These are phyloP conservation scores for Polypedilum pembai DNA, from an alignment of 1,140 invertebrate species.

Conservation along the genomic window DNA sequence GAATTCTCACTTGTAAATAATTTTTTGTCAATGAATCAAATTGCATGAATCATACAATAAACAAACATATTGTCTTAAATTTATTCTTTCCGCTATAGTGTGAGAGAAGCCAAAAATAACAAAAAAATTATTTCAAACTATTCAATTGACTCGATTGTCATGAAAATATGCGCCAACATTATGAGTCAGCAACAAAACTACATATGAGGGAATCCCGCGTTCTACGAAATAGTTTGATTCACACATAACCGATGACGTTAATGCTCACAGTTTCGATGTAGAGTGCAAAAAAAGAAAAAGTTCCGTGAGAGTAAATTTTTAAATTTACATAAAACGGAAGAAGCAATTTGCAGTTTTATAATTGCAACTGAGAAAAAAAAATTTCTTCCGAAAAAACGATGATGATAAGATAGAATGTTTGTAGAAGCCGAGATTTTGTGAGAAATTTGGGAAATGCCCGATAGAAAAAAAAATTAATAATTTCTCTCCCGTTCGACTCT, in stretches of 20 bases:
- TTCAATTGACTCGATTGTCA: not conserved
- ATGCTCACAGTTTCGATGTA: not conserved
- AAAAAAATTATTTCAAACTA: too few species aligned
- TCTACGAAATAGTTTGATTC: constrained; percentile 3
- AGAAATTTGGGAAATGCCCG: constrained; percentile 6
- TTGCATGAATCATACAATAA: too few species aligned
- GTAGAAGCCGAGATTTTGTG: not conserved
- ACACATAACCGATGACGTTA: not conserved
- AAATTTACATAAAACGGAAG: constrained; percentile 7
- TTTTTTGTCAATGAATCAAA: too few species aligned
- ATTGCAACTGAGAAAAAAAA: too few species aligned
- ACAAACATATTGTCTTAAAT: too few species aligned
- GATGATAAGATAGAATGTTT: not conserved
- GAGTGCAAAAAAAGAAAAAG: not conserved
- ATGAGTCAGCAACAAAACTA: not conserved
- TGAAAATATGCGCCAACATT: not conserved
- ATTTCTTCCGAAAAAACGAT: too few species aligned
- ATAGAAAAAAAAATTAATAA: not conserved
- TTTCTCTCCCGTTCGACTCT: not conserved
- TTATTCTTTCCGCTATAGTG: too few species aligned
- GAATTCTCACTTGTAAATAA: too few species aligned
- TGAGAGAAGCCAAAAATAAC: too few species aligned
- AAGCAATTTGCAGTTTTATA: not conserved
- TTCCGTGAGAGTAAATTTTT: not conserved
- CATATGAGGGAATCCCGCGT: not conserved